phyloP scores from a whole-genome alignment of 2,888 invertebrate species.

The Drosophila formosana region DNA sequence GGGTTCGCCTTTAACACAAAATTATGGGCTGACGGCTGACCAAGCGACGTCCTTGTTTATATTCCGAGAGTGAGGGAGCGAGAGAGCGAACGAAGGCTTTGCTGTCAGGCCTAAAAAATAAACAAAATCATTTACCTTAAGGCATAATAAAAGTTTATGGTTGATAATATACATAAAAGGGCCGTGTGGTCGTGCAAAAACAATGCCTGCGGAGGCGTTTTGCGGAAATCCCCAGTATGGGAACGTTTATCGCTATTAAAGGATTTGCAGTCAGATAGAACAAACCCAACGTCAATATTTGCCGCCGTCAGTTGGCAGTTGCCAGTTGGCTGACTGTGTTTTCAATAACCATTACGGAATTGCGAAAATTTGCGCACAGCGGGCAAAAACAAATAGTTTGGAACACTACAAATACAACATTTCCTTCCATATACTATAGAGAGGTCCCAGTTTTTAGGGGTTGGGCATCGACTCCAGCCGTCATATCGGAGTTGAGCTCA shows the following conservation, averaged over 20 bases:
- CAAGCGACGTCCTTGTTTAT: slow-evolving; percentile 30
- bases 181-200: slow-evolving; percentile 41
- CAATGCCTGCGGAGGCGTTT: slow-evolving; percentile 22
- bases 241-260: slow-evolving; percentile 60
- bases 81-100: not conserved
- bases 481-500: slow-evolving; percentile 49
- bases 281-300: slow-evolving; percentile 65
- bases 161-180: slow-evolving; percentile 62
- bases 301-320: slow-evolving; percentile 26
- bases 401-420: slow-evolving; percentile 70
- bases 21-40: slow-evolving; percentile 54
- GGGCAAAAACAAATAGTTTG: slow-evolving; percentile 77
- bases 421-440: slow-evolving; percentile 54
- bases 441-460: slow-evolving; percentile 32
- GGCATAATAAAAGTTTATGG: slow-evolving; percentile 83
- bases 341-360: slow-evolving; percentile 76
- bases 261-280: slow-evolving; percentile 45
- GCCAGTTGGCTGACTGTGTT: slow-evolving; percentile 63
- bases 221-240: slow-evolving; percentile 48
- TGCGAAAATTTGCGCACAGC: slow-evolving; percentile 74
- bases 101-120: slow-evolving; percentile 67
- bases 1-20: slow-evolving; percentile 49
- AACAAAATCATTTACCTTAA: slow-evolving; percentile 82
- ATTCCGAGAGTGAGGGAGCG: slow-evolving; percentile 7
- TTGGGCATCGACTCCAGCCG: slow-evolving; percentile 18